These are phyloP conservation scores for Actenoides hombroni DNA, from an alignment of 2,113 vertebrate genomes.

Conservation along the genomic window DNA sequence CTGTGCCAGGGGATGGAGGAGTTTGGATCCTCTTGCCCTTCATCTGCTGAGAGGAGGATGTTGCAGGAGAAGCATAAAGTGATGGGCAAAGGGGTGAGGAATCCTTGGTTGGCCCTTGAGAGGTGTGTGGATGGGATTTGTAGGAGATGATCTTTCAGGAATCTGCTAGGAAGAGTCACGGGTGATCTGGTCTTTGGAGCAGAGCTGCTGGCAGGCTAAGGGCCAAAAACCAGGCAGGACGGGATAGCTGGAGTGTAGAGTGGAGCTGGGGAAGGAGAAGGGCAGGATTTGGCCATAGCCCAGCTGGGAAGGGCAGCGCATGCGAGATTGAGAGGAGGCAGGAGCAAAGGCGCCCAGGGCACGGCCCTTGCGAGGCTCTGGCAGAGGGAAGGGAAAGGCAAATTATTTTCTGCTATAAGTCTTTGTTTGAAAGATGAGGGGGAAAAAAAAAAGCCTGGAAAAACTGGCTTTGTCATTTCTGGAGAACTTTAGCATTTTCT, in stretches of 20 bases:
- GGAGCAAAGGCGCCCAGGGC: not conserved
- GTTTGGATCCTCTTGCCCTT: not conserved
- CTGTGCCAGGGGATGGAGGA: not conserved
- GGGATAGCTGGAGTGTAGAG: not conserved
- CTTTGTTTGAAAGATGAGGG: not conserved
- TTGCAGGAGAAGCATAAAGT: not conserved
- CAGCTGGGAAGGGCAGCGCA: not conserved
- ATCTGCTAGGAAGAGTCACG: not conserved
- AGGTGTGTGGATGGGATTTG: not conserved
- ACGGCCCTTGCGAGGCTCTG: not conserved
- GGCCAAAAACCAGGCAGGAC: not conserved
- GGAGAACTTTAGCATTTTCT: not conserved
- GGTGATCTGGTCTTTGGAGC: not conserved
- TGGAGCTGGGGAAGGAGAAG: not conserved
- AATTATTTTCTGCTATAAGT: not conserved
- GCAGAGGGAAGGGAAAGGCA: not conserved
- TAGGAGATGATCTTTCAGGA: rapidly evolving
- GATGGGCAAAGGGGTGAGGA: not conserved
- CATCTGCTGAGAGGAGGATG: not conserved
- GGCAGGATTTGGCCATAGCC: not conserved
- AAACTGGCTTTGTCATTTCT: conserved; percentile 10
- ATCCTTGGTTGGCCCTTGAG: not conserved
- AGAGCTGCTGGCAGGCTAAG: not conserved
- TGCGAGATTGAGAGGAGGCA: not conserved
- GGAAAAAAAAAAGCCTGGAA: not conserved